These are phyloP conservation scores for Pasiphila rectangulata DNA, from an alignment of 2,888 invertebrate species.

Conservation along the genomic window DNA sequence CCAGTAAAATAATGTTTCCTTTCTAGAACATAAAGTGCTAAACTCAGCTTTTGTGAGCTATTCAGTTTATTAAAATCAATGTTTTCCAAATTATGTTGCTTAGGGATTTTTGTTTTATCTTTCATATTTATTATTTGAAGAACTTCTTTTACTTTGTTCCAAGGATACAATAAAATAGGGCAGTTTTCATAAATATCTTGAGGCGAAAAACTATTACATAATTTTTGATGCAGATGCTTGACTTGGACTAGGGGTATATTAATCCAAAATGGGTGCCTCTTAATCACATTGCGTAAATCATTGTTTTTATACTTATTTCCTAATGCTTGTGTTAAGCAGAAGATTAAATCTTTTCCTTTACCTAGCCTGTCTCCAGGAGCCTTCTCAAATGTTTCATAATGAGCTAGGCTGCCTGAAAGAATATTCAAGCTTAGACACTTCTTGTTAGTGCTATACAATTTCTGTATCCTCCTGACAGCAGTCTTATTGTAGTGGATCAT, in stretches of 20 bases:
- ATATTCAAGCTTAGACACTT: slow-evolving; percentile 70
- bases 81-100: slow-evolving; percentile 42
- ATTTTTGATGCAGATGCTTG: slow-evolving; percentile 57
- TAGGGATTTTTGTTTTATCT: slow-evolving; percentile 26
- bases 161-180: slow-evolving; percentile 67
- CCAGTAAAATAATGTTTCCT: slow-evolving; percentile 73
- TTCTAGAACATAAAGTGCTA: slow-evolving; percentile 67
- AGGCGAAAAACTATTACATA: slow-evolving; percentile 50
- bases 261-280: slow-evolving; percentile 71
- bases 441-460: slow-evolving; percentile 59
- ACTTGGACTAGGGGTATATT: slow-evolving; percentile 68
- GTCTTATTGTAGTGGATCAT: slow-evolving; percentile 69
- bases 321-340: slow-evolving; percentile 59
- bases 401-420: slow-evolving; percentile 63
- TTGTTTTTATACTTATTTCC: slow-evolving; percentile 47
- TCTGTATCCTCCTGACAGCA: slow-evolving; percentile 55
- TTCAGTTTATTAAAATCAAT: slow-evolving; percentile 48
- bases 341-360: slow-evolving; percentile 69
- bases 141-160: slow-evolving; percentile 60
- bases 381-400: slow-evolving; percentile 66
- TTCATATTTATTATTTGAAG: slow-evolving; percentile 38
- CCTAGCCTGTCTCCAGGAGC: slow-evolving; percentile 69
- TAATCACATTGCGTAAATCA: slow-evolving; percentile 52
- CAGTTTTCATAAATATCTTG: slow-evolving; percentile 70
- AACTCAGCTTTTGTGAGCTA: slow-evolving; percentile 64